These are phyloP conservation scores for Clytia hemisphaerica DNA, from an alignment of 30 jellyfish, hydroid and myxozoan species.

Conservation along the genomic window DNA sequence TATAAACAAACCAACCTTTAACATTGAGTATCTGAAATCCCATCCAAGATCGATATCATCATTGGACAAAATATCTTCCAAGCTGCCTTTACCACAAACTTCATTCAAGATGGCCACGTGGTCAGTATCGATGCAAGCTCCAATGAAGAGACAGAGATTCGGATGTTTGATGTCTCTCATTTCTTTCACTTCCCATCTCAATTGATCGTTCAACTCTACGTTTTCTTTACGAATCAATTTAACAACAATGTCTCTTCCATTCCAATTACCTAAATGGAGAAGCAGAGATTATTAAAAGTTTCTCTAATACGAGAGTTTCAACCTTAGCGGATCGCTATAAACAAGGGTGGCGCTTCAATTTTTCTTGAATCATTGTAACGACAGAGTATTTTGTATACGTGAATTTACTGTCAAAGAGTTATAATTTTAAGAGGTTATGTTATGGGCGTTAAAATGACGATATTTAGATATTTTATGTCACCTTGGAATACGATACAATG, in stretches of 20 bases:
- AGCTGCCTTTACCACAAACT: conserved; percentile 62
- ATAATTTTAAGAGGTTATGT: too few relatives aligned
- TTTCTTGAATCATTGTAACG: too few relatives aligned
- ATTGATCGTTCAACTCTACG: conserved; percentile 29
- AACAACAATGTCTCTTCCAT: conserved; percentile 46
- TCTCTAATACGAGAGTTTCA: too few relatives aligned
- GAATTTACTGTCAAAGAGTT: too few relatives aligned
- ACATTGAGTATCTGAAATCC: conserved; percentile 54
- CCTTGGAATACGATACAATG: too few relatives aligned
- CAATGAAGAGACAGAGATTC: conserved; percentile 37
- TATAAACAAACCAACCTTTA: conserved; percentile 30
- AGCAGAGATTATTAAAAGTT: too few relatives aligned
- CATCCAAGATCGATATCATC: conserved; percentile 47
- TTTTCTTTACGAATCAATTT: conserved; percentile 36
- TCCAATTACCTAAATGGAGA: too few relatives aligned
- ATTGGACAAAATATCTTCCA: conserved; percentile 39
- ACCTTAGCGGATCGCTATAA: too few relatives aligned
- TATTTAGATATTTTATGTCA: too few relatives aligned
- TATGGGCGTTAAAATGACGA: too few relatives aligned
- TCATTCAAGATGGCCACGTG: conserved; percentile 43
- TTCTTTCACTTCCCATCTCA: conserved; percentile 54
- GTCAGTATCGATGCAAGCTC: conserved; percentile 43
- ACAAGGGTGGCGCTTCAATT: too few relatives aligned
- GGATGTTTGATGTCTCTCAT: conserved; percentile 57
- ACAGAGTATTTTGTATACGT: too few relatives aligned